A percentile compares a stretch with the other conserved stretches of the same genome.
Evolutionary conservation across 1,140 invertebrate genomes (phyloP).

Genomic region (Phenacoccus solenopsis): DNA sequence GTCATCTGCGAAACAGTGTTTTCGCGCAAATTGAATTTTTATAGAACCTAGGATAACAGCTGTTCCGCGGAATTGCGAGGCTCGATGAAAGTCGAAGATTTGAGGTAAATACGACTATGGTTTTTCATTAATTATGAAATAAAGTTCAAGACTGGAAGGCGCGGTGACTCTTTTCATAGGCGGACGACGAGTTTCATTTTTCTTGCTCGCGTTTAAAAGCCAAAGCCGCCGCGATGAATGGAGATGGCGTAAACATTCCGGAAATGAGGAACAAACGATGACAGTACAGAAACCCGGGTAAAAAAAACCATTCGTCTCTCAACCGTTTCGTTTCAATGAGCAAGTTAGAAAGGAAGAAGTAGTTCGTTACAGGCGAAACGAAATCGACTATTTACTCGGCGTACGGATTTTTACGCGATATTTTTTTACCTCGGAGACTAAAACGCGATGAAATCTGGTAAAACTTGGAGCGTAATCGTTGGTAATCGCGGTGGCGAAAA

Average conservation of each 20-base stretch:
- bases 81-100: too few species aligned
- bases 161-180: too few species aligned
- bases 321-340: constrained; percentile 13
- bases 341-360: constrained; percentile 15
- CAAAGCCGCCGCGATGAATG: not conserved
- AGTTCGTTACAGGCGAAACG: constrained; percentile 10
- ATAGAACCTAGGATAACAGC: not conserved
- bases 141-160: not conserved
- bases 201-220: too few species aligned
- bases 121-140: not conserved
- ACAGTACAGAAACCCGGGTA: constrained; percentile 7
- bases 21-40: constrained; percentile 13
- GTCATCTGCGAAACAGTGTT: not conserved
- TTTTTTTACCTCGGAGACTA: not conserved
- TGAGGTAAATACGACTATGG: not conserved
- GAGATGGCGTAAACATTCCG: constrained; percentile 12
- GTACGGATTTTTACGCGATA: not conserved
- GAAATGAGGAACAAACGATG: constrained; percentile 13
- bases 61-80: too few species aligned
- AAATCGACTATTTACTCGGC: constrained; percentile 4
- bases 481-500: not conserved
- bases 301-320: not conserved
- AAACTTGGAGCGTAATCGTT: not conserved
- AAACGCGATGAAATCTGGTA: too few species aligned
- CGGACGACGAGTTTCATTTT: too few species aligned